Percentiles rank a stretch among this genome's conserved stretches.
Evolutionary conservation across 2,888 invertebrate species (phyloP).

Genomic region (Hydroisotoma schaefferi): DNA sequence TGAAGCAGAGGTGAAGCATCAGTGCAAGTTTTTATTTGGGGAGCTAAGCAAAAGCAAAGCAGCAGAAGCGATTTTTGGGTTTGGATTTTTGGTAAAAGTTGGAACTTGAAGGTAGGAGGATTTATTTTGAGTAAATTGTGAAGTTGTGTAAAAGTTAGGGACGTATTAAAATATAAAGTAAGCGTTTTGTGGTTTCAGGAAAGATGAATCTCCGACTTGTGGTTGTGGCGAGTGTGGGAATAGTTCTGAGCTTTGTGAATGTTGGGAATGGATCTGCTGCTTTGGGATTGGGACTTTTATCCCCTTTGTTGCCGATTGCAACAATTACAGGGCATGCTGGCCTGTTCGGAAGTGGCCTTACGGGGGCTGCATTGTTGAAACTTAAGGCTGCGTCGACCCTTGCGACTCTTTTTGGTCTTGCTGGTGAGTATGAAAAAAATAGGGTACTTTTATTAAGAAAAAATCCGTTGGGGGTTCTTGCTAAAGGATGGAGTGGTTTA

Average conservation of each 20-base stretch:
- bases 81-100: too few relatives aligned
- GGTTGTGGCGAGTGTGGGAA: conserved; percentile 22
- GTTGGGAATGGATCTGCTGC: conserved; percentile 29
- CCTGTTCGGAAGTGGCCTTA: conserved; percentile 33
- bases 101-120: too few relatives aligned
- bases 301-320: conserved; percentile 41
- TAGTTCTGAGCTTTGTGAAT: conserved; percentile 31
- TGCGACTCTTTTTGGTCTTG: conserved; percentile 15
- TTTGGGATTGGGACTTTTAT: conserved; percentile 21
- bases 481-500: too few relatives aligned
- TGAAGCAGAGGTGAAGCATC: too few relatives aligned
- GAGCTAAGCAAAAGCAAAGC: too few relatives aligned
- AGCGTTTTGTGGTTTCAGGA: background rate
- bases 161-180: background rate
- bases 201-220: conserved; percentile 37
- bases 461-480: too few relatives aligned
- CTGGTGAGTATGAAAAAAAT: conserved; percentile 13
- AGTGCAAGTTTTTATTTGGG: too few relatives aligned
- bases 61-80: too few relatives aligned
- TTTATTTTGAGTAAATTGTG: too few relatives aligned
- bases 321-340: conserved; percentile 44
- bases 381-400: conserved; percentile 44
- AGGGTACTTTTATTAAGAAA: background rate
- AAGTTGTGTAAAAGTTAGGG: background rate
- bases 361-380: conserved; percentile 43